A percentile compares a stretch with the other conserved stretches of the same genome.
phyloP scores from a whole-genome alignment of 30 jellyfish, hydroid and myxozoan species.

The Haliclystus octoradiatus region DNA sequence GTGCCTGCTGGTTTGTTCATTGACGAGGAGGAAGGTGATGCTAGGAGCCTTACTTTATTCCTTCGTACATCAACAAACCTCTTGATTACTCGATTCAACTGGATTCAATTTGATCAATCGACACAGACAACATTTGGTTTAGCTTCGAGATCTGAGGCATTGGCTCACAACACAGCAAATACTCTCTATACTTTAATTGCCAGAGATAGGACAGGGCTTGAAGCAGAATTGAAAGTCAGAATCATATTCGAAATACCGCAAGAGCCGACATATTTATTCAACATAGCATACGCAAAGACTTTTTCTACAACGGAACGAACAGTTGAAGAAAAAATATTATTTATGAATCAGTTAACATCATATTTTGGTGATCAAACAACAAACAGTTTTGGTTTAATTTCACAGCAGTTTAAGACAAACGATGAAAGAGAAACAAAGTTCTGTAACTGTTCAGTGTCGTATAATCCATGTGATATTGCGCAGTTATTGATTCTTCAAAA shows the following conservation, averaged over 20 bases:
- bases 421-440: constrained; percentile 21
- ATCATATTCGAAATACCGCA: not conserved
- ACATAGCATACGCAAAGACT: constrained; percentile 11
- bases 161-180: not conserved
- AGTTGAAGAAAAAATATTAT: constrained; percentile 15
- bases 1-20: constrained; percentile 59
- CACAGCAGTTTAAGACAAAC: not conserved
- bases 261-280: constrained; percentile 39
- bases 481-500: constrained; percentile 7
- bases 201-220: constrained; percentile 37
- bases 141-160: constrained; percentile 52
- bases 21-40: constrained; percentile 85
- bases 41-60: constrained; percentile 39
- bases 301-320: not conserved
- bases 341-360: constrained; percentile 1
- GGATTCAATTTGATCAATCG: constrained; percentile 59
- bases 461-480: constrained; percentile 77
- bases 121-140: constrained; percentile 32
- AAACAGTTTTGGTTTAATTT: constrained; percentile 24
- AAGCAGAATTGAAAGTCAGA: constrained; percentile 2
- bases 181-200: constrained; percentile 24
- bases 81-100: constrained; percentile 12
- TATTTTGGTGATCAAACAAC: constrained; percentile 15
- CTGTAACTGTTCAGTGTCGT: constrained; percentile 69
- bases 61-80: constrained; percentile 9